Conservation (phyloP, 2,113 vertebrate genomes). For the Prietella phreatophila region DNA sequence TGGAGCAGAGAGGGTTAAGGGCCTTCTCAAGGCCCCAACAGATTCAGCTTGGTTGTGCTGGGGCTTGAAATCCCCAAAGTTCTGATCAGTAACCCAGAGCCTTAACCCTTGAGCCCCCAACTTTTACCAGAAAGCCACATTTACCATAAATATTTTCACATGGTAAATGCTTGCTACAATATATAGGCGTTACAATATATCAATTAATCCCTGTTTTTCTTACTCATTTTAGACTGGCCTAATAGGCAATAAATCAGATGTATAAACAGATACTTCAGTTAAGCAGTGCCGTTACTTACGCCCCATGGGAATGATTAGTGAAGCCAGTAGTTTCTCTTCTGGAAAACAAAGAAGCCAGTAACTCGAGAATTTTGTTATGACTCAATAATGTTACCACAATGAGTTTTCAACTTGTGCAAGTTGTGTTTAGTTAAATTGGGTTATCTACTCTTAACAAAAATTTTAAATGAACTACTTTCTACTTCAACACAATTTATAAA, state of each 20-base stretch:
- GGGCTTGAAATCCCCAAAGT: too few relatives aligned
- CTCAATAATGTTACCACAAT: background rate
- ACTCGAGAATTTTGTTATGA: background rate
- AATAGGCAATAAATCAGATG: slow-evolving; percentile 1
- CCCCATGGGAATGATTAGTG: background rate
- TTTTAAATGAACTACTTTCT: background rate
- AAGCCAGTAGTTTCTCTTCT: background rate
- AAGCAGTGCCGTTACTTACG: background rate
- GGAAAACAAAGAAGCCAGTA: slow-evolving; percentile 11
- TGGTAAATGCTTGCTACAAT: background rate
- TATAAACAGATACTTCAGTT: background rate
- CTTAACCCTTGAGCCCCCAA: too few relatives aligned
- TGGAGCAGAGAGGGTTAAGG: too few relatives aligned
- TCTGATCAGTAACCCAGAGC: too few relatives aligned
- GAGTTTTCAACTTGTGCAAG: background rate
- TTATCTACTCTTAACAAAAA: background rate
- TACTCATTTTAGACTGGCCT: background rate
- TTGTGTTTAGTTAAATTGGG: background rate
- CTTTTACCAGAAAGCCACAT: background rate
- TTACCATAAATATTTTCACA: slow-evolving; percentile 16
- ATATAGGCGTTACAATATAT: background rate
- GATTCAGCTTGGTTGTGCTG: too few relatives aligned
- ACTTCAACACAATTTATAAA: background rate
- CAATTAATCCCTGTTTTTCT: slow-evolving; percentile 16
- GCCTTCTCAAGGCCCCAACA: too few relatives aligned